Evolutionary conservation across 2,888 invertebrate genomes (phyloP).

Genomic region (Troides aeacus): DNA sequence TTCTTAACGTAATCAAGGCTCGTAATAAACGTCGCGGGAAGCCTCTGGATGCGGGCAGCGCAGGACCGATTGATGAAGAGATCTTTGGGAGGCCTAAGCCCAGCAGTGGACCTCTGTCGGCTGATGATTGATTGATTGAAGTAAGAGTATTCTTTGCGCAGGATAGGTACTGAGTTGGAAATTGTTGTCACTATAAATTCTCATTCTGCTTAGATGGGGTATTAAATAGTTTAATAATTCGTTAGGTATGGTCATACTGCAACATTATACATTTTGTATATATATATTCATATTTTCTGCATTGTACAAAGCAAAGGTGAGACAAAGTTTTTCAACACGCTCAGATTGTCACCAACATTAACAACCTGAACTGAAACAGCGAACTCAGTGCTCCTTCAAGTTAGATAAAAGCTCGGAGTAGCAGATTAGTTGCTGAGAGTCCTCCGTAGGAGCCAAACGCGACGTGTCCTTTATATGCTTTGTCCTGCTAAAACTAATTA

Average conservation of each 20-base stretch:
- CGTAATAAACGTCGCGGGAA: too few species aligned
- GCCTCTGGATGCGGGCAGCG: too few species aligned
- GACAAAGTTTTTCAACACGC: constrained; percentile 2
- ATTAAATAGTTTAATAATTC: not conserved
- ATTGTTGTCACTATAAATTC: not conserved
- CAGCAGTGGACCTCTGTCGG: too few species aligned
- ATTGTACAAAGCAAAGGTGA: not conserved
- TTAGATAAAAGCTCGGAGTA: constrained; percentile 20
- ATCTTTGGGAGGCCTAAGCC: too few species aligned
- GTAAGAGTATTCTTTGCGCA: too few species aligned
- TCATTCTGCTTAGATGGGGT: not conserved
- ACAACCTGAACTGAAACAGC: constrained; percentile 11
- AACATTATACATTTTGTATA: not conserved
- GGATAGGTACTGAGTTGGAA: too few species aligned
- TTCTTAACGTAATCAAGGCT: too few species aligned
- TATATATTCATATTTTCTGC: too few species aligned
- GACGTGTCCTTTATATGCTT: constrained; percentile 33
- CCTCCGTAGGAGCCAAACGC: constrained; percentile 10
- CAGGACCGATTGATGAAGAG: too few species aligned
- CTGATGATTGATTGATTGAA: not conserved
- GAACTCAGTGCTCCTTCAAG: constrained; percentile 16
- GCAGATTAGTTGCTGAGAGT: constrained; percentile 31
- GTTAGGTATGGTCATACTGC: not conserved
- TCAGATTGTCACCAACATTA: constrained; percentile 5
- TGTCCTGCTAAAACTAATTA: constrained; percentile 3